Percentiles rank a stretch among this genome's conserved stretches.
Conservation (phyloP, 2,888 invertebrate species). For the Invenusta paracnida region DNA sequence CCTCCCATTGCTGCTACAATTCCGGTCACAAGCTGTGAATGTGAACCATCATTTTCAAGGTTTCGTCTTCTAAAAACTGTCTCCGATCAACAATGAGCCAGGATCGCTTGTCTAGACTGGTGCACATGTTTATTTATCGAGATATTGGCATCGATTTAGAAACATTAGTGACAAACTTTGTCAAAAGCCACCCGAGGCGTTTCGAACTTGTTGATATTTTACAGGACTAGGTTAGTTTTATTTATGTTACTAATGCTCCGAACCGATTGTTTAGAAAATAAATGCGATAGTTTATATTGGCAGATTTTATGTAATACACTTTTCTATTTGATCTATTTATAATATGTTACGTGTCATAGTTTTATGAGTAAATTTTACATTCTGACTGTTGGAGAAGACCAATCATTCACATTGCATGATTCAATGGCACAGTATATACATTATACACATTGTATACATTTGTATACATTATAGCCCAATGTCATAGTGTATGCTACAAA, state of each 20-base stretch:
- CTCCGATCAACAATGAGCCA: constrained; percentile 20
- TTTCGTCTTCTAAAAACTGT: background rate
- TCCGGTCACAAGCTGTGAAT: background rate
- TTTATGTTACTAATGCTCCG: background rate
- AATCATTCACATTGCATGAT: background rate
- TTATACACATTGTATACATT: too few relatives aligned
- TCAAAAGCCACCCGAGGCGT: constrained; percentile 13
- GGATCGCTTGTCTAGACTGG: constrained; percentile 14
- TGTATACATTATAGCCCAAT: background rate
- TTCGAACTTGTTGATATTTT: constrained; percentile 10
- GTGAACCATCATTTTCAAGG: background rate
- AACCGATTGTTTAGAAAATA: background rate
- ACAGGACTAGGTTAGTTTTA: background rate
- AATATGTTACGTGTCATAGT: background rate
- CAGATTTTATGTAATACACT: background rate
- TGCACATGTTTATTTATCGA: background rate
- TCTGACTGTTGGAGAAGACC: background rate
- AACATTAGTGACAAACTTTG: constrained; percentile 2
- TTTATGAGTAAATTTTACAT: background rate
- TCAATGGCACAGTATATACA: background rate
- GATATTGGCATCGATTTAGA: constrained; percentile 1
- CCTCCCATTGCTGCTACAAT: background rate
- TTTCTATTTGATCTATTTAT: background rate
- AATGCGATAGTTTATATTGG: too few relatives aligned
- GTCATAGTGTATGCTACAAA: background rate